Evolutionary conservation across 2,113 vertebrate species (phyloP).

Genomic region (Hippocampus comes): DNA sequence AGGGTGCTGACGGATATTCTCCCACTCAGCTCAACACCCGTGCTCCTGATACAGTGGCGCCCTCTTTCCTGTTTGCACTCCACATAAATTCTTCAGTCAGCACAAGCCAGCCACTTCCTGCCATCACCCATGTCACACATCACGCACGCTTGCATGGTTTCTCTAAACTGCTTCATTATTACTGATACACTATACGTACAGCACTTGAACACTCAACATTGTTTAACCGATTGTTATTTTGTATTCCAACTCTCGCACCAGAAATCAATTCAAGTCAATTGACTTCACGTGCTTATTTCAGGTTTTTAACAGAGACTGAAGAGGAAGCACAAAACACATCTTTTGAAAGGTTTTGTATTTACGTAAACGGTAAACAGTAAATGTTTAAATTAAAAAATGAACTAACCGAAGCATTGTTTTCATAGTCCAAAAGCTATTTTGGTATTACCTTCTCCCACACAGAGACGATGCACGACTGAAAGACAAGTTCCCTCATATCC

Average conservation of each 20-base stretch:
- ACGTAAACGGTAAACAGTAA: not conserved
- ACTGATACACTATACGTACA: not conserved
- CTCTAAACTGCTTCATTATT: not conserved
- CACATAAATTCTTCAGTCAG: not conserved
- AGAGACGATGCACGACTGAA: slow-evolving; percentile 70
- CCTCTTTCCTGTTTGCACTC: slow-evolving; percentile 1
- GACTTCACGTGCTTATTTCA: not conserved
- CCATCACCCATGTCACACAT: not conserved
- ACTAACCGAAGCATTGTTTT: not conserved
- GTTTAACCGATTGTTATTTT: not conserved
- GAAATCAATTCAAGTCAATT: not conserved
- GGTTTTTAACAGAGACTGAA: not conserved
- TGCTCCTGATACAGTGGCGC: not conserved
- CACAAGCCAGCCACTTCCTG: not conserved
- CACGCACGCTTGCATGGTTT: not conserved
- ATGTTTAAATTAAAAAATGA: not conserved
- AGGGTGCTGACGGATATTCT: no score
- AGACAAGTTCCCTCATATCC: slow-evolving; percentile 76
- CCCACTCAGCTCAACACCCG: no score
- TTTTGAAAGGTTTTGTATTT: not conserved
- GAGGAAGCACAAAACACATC: not conserved
- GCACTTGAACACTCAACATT: not conserved
- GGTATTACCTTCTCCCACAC: slow-evolving; percentile 75
- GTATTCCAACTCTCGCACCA: not conserved
- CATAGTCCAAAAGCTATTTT: slow-evolving; percentile 17